Conservation (phyloP, 1,140 invertebrate species). For the Leptinotarsa undecemlineata region DNA sequence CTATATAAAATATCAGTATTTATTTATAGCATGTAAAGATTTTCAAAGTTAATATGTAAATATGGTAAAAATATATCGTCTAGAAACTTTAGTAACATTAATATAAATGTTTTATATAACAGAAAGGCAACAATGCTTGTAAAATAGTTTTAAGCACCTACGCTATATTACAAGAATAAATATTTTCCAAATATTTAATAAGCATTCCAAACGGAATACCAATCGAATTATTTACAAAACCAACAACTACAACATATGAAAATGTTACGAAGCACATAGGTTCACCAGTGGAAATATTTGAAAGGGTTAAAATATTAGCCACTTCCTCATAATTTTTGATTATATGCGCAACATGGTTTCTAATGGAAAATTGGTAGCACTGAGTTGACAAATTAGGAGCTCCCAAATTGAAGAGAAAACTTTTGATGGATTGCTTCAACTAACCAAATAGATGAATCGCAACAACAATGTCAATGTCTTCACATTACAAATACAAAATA, state of each 20-base stretch:
- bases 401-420: no score
- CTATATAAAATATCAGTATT: conserved; percentile 25
- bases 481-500: no score
- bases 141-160: not conserved
- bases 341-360: no score
- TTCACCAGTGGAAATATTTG: no score
- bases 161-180: conserved; percentile 28
- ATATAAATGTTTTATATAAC: conserved; percentile 23
- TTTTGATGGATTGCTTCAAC: no score
- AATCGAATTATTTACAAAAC: conserved; percentile 24
- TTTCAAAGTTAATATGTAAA: conserved; percentile 33
- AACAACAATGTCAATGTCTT: no score
- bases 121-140: conserved; percentile 18
- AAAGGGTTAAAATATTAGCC: no score
- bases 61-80: conserved; percentile 38
- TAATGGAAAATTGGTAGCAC: no score
- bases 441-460: no score
- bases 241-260: conserved; percentile 13
- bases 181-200: conserved; percentile 21
- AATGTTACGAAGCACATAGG: not conserved
- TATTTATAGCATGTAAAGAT: conserved; percentile 21
- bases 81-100: conserved; percentile 39
- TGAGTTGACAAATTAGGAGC: no score
- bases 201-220: not conserved
- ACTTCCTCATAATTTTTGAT: no score